Evolutionary conservation across 2,888 invertebrate species (phyloP).

Genomic region (Euplagia quadripunctaria): DNA sequence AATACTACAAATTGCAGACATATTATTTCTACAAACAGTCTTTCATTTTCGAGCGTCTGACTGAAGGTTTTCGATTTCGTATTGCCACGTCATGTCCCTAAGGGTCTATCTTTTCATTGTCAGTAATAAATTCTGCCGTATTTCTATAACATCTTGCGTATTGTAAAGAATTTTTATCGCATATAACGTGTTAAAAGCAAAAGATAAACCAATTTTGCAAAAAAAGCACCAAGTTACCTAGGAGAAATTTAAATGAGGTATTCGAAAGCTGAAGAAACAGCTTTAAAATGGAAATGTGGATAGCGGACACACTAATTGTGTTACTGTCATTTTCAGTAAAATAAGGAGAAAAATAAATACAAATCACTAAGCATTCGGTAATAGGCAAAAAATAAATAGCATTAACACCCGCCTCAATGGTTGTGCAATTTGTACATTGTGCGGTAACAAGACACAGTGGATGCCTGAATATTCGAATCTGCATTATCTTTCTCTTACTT

Average conservation of each 20-base stretch:
- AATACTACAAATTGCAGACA: conserved; percentile 14
- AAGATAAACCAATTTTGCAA: background rate
- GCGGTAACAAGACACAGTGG: too few species aligned
- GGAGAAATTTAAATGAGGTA: conserved; percentile 32
- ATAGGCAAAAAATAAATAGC: too few species aligned
- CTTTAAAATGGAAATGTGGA: conserved; percentile 15
- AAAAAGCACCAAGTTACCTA: background rate
- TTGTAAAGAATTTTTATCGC: background rate
- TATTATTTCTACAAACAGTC: conserved; percentile 33
- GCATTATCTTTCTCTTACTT: too few species aligned
- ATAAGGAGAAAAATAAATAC: too few species aligned
- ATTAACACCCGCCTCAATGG: too few species aligned
- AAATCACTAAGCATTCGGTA: too few species aligned
- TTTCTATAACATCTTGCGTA: conserved; percentile 43
- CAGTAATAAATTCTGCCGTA: conserved; percentile 60
- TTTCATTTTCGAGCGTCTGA: conserved; percentile 46
- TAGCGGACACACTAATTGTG: background rate
- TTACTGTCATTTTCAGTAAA: too few species aligned
- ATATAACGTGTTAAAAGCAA: background rate
- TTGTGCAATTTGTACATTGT: too few species aligned
- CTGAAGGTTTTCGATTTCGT: conserved; percentile 61
- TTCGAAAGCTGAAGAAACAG: conserved; percentile 6
- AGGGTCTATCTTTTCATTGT: conserved; percentile 62
- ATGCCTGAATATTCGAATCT: too few species aligned
- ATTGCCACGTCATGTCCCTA: conserved; percentile 48